Evolutionary conservation across 1,140 invertebrate species (phyloP).

Genomic region (Physella acuta): DNA sequence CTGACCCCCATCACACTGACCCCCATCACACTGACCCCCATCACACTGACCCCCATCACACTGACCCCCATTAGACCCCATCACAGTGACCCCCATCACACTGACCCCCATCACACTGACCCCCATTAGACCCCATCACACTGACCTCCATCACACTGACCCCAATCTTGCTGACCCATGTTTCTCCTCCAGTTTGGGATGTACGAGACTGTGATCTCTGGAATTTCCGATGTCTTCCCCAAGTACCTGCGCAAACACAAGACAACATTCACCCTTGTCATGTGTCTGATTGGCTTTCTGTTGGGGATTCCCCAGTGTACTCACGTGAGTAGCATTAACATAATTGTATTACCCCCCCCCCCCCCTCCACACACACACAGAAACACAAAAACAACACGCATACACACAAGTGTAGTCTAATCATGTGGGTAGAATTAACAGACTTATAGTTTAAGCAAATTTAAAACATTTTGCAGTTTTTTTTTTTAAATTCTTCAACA

Average conservation of each 20-base stretch:
- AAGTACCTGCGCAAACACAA: conserved; percentile 60
- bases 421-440: too few species aligned
- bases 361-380: too few species aligned
- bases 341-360: too few species aligned
- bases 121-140: too few species aligned
- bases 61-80: background rate
- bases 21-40: background rate
- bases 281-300: conserved; percentile 47
- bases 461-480: too few species aligned
- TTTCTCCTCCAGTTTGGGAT: conserved; percentile 75
- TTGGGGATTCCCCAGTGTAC: conserved; percentile 47
- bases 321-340: conserved; percentile 29
- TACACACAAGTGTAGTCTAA: too few species aligned
- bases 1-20: background rate
- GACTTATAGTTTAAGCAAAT: too few species aligned
- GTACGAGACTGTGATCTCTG: conserved; percentile 75
- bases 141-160: background rate
- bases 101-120: too few species aligned
- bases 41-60: background rate
- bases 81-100: background rate
- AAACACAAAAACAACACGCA: too few species aligned
- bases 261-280: conserved; percentile 41
- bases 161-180: too few species aligned
- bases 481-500: too few species aligned
- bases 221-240: conserved; percentile 72